These are phyloP conservation scores for Harmothoe impar DNA, from an alignment of 2,888 invertebrate species.

Conservation along the genomic window DNA sequence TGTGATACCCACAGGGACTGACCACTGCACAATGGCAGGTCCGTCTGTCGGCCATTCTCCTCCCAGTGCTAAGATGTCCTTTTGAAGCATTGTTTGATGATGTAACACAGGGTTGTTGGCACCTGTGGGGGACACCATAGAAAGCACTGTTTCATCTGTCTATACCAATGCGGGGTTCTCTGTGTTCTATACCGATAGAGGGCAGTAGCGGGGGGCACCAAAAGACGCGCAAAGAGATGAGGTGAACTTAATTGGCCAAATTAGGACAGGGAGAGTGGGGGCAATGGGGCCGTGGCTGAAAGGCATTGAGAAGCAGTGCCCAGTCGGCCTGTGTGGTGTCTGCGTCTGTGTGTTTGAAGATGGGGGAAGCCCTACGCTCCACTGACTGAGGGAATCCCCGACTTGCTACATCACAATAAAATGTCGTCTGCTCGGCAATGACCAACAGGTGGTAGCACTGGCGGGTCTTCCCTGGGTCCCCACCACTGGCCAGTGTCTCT, in stretches of 20 bases:
- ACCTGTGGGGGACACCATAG: no score
- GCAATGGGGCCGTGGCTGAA: not conserved
- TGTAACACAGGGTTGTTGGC: not conserved
- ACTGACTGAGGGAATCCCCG: not conserved
- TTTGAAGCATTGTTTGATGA: not conserved
- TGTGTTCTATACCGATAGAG: not conserved
- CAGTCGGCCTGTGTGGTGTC: not conserved
- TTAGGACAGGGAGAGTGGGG: not conserved
- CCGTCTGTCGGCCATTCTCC: not conserved
- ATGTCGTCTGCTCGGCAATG: not conserved
- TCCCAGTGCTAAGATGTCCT: not conserved
- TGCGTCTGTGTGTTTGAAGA: not conserved
- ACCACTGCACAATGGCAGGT: not conserved
- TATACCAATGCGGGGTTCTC: not conserved
- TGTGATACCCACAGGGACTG: not conserved
- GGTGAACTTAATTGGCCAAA: constrained; percentile 29
- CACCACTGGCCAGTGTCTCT: not conserved
- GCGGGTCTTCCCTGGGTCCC: not conserved
- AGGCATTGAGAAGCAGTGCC: not conserved
- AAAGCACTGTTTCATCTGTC: no score
- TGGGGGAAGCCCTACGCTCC: not conserved
- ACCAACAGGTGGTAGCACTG: constrained; percentile 12
- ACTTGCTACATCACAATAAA: constrained; percentile 10
- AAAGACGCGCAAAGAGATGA: not conserved
- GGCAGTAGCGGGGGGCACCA: not conserved